Evolutionary conservation across 1,140 invertebrate genomes (phyloP).

Genomic region (Pseudachorutes palmiensis): DNA sequence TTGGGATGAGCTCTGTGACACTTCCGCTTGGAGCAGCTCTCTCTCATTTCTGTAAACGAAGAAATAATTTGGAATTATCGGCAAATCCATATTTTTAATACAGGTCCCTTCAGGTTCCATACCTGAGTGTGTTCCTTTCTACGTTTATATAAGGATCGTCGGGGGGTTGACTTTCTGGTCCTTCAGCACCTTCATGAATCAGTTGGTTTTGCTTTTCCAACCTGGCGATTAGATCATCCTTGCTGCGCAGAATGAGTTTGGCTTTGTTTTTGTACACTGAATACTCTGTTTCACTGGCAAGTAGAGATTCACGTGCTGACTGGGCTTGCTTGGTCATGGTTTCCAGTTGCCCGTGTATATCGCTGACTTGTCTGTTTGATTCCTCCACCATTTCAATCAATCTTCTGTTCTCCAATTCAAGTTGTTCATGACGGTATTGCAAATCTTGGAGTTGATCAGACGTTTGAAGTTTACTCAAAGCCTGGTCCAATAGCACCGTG

Average conservation of each 20-base stretch:
- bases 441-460: slow-evolving; percentile 19
- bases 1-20: slow-evolving; percentile 26
- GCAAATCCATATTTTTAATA: too few species aligned
- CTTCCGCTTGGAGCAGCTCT: slow-evolving; percentile 32
- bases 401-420: slow-evolving; percentile 30
- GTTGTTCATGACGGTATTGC: slow-evolving; percentile 26
- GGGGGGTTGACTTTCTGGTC: too few species aligned
- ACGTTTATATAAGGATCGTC: too few species aligned
- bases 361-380: slow-evolving; percentile 9
- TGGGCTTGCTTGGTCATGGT: slow-evolving; percentile 21
- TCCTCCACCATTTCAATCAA: slow-evolving; percentile 13
- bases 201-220: slow-evolving; percentile 17
- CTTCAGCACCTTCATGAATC: too few species aligned
- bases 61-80: too few species aligned
- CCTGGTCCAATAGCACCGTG: slow-evolving; percentile 20
- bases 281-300: slow-evolving; percentile 25
- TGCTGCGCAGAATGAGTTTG: slow-evolving; percentile 32
- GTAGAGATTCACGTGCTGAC: slow-evolving; percentile 19
- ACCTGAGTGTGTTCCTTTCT: too few species aligned
- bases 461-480: slow-evolving; percentile 23
- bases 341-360: neutral
- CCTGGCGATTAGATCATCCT: slow-evolving; percentile 33
- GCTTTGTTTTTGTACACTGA: slow-evolving; percentile 34
- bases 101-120: too few species aligned
- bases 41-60: slow-evolving; percentile 29